These are phyloP conservation scores for Cheilosia pagana DNA, from an alignment of 2,888 invertebrate species.

Conservation along the genomic window DNA sequence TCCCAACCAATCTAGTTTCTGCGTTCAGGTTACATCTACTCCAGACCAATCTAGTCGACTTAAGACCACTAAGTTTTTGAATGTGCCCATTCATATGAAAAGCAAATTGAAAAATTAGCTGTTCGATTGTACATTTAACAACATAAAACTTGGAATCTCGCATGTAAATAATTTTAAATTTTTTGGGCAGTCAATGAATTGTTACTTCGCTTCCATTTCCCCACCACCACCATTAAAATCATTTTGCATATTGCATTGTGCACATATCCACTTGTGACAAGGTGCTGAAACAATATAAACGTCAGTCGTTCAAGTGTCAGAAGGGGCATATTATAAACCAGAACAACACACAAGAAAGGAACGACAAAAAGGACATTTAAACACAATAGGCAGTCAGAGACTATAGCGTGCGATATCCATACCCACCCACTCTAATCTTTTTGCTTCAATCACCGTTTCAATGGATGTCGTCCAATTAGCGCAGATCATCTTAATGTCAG, in stretches of 20 bases:
- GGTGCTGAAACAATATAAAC: constrained; percentile 56
- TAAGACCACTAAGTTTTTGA: too few species aligned
- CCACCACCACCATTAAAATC: neutral
- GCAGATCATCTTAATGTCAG: constrained; percentile 76
- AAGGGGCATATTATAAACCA: neutral
- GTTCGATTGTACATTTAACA: too few species aligned
- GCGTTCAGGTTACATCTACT: too few species aligned
- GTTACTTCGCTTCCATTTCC: constrained; percentile 6
- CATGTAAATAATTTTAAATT: too few species aligned
- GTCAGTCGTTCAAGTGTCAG: constrained; percentile 22
- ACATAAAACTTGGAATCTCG: too few species aligned
- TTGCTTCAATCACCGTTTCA: constrained; percentile 51
- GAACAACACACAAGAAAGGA: neutral
- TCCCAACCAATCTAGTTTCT: too few species aligned
- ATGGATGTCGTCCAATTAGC: constrained; percentile 75
- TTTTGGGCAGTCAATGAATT: neutral
- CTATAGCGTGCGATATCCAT: neutral
- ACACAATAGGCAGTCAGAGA: constrained; percentile 47
- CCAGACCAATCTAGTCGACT: too few species aligned
- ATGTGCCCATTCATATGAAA: too few species aligned
- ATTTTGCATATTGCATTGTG: neutral
- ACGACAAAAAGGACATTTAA: constrained; percentile 47
- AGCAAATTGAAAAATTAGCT: too few species aligned
- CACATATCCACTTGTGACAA: constrained; percentile 21
- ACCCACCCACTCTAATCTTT: neutral